phyloP scores from a whole-genome alignment of 2,797 vertebrate genomes.

The Melanotaenia trifasciata region DNA sequence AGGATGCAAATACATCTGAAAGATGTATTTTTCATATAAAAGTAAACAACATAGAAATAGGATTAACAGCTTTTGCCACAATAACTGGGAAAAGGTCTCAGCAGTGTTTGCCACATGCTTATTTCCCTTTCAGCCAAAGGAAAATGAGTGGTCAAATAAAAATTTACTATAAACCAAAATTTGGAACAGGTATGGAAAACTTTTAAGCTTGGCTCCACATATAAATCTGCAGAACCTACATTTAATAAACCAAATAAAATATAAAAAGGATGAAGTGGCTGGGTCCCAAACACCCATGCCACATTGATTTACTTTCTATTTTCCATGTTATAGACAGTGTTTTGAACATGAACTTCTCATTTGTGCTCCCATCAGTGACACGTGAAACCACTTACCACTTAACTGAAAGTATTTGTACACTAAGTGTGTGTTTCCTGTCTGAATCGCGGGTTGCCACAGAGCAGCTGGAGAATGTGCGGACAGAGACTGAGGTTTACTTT shows the following conservation, averaged over 20 bases:
- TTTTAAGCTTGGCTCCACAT: neutral
- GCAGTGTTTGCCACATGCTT: neutral
- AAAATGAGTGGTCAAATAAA: neutral
- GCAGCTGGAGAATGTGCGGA: constrained; percentile 72
- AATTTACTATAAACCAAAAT: neutral
- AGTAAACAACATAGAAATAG: neutral
- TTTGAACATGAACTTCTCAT: constrained; percentile 23
- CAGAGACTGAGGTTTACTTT: constrained; percentile 70
- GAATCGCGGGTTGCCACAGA: constrained; percentile 55
- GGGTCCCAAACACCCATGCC: neutral
- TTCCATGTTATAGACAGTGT: constrained; percentile 28
- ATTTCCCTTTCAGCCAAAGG: neutral
- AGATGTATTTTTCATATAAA: neutral
- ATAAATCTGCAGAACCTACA: neutral
- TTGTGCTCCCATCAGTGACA: constrained; percentile 29
- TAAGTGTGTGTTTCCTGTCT: constrained; percentile 74
- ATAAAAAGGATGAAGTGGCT: neutral
- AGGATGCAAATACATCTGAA: neutral
- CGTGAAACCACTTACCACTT: constrained; percentile 41
- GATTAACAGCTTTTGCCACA: no score
- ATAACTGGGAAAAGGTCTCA: no score
- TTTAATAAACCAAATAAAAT: neutral
- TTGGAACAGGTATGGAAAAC: neutral
- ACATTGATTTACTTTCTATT: constrained; percentile 5
- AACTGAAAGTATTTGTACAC: constrained; percentile 37